Conservation (phyloP, 1,140 invertebrate species). For the Andricus grossulariae region DNA sequence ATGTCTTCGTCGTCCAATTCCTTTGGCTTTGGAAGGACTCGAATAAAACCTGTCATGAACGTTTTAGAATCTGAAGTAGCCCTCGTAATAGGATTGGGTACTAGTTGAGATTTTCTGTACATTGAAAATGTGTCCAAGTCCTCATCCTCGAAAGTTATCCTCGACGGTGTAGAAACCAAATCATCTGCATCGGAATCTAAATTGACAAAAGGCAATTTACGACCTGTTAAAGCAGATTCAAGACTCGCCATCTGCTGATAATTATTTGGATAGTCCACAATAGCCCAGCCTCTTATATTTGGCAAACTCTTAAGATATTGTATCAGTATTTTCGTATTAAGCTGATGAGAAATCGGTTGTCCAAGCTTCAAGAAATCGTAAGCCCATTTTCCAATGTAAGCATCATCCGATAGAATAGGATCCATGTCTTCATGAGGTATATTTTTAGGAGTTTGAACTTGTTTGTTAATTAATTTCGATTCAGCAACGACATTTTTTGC, state of each 20-base stretch:
- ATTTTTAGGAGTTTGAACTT: conserved; percentile 78
- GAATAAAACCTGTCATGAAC: conserved; percentile 77
- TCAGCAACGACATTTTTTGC: no score
- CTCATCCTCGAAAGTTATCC: conserved; percentile 58
- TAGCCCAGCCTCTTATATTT: conserved; percentile 77
- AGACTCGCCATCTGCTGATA: conserved; percentile 77
- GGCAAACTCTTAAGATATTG: conserved; percentile 78
- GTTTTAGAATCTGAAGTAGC: conserved; percentile 58
- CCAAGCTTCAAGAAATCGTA: conserved; percentile 76
- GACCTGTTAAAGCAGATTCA: conserved; percentile 75
- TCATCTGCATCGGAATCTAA: no score
- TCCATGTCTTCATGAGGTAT: conserved; percentile 77
- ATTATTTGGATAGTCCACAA: conserved; percentile 79
- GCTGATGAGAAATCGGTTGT: conserved; percentile 75
- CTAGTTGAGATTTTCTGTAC: conserved; percentile 70
- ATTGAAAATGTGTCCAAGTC: conserved; percentile 54
- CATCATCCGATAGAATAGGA: conserved; percentile 69
- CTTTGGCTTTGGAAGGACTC: conserved; percentile 69
- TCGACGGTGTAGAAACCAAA: no score
- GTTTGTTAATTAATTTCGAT: conserved; percentile 58
- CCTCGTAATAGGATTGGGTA: conserved; percentile 71
- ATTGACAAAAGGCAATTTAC: conserved; percentile 48
- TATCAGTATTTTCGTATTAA: conserved; percentile 76
- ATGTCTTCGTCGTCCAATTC: conserved; percentile 69
- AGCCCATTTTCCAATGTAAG: conserved; percentile 77